phyloP scores from a whole-genome alignment of 2,113 vertebrate genomes.

The Chloropsis hardwickii region DNA sequence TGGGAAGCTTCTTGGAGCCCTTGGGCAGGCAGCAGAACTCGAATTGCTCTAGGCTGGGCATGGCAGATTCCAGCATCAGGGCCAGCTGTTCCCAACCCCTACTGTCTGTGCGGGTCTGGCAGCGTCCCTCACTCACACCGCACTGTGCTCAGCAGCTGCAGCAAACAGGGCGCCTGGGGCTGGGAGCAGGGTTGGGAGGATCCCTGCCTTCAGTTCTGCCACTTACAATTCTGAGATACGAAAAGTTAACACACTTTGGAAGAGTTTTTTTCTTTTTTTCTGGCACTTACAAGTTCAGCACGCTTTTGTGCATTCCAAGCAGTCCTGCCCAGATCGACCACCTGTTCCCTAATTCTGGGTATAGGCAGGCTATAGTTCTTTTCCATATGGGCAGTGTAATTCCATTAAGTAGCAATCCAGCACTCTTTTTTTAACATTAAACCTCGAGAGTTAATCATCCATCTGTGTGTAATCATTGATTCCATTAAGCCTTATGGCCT shows the following conservation, averaged over 20 bases:
- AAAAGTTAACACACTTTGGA: conserved; percentile 69
- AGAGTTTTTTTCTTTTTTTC: conserved; percentile 57
- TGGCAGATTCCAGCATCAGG: rapidly evolving
- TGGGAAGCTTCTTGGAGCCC: neutral
- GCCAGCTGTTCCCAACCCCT: neutral
- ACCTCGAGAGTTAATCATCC: conserved; percentile 83
- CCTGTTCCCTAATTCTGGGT: conserved; percentile 82
- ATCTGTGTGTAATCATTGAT: conserved; percentile 85
- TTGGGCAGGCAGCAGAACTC: rapidly evolving
- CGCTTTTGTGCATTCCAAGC: conserved; percentile 79
- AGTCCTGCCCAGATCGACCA: conserved; percentile 80
- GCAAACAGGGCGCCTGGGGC: neutral
- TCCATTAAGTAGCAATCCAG: conserved; percentile 83
- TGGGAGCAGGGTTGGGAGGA: neutral
- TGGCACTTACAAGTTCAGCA: conserved; percentile 77
- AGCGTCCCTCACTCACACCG: rapidly evolving
- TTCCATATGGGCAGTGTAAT: conserved; percentile 84
- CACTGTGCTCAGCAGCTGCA: neutral
- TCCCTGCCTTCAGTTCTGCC: conserved; percentile 47
- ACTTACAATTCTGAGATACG: conserved; percentile 60
- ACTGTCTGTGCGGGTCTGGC: rapidly evolving
- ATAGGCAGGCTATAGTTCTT: conserved; percentile 80
- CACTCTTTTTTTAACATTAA: conserved; percentile 77
- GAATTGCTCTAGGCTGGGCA: rapidly evolving
- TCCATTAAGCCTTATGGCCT: conserved; percentile 86